phyloP scores from a whole-genome alignment of 2,888 invertebrate species.

The Colletes collaris region DNA sequence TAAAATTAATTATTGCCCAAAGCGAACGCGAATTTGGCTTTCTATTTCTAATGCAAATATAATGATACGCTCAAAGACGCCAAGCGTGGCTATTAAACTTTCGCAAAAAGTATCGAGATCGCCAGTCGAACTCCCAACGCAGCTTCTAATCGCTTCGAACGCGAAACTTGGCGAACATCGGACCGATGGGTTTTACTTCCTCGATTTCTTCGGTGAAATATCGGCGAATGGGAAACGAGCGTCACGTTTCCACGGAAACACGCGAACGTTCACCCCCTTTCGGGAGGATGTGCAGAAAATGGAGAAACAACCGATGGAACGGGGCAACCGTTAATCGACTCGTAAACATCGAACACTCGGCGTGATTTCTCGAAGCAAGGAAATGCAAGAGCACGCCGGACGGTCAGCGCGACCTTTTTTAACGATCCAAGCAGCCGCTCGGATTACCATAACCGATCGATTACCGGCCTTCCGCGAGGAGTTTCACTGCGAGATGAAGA shows the following conservation, averaged over 20 bases:
- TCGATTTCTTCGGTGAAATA: no score
- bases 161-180: no score
- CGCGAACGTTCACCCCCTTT: slow-evolving; percentile 17
- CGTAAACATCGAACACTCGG: slow-evolving; percentile 43
- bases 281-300: slow-evolving; percentile 32
- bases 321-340: slow-evolving; percentile 38
- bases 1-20: no score
- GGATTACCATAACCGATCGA: slow-evolving; percentile 74
- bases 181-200: no score
- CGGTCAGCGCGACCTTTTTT: slow-evolving; percentile 55
- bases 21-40: no score
- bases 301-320: slow-evolving; percentile 18
- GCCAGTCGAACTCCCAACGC: no score
- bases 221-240: not conserved
- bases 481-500: slow-evolving; percentile 62
- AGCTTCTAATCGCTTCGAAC: no score
- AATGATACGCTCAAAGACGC: no score
- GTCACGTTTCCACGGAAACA: slow-evolving; percentile 33
- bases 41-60: no score
- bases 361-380: slow-evolving; percentile 55
- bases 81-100: no score
- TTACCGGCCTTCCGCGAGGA: slow-evolving; percentile 58
- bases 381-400: slow-evolving; percentile 39
- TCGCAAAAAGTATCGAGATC: no score
- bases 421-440: slow-evolving; percentile 59